phyloP scores from a whole-genome alignment of 2,888 invertebrate species.

The Platypus cylindrus region DNA sequence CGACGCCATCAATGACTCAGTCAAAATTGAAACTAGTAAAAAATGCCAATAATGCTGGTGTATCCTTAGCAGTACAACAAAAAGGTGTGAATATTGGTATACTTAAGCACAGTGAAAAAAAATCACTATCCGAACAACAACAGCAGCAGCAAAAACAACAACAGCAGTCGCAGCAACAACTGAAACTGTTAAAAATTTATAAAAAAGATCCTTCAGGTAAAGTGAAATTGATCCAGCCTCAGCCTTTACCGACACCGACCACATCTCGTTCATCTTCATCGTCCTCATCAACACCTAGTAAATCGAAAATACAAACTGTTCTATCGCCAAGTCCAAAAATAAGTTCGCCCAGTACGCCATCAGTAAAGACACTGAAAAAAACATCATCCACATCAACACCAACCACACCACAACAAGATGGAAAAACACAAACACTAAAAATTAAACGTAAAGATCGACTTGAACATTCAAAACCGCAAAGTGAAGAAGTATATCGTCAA shows the following conservation, averaged over 20 bases:
- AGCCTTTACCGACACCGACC: slow-evolving; percentile 19
- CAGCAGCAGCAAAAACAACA: slow-evolving; percentile 4
- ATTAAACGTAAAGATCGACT: slow-evolving; percentile 12
- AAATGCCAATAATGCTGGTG: slow-evolving; percentile 28
- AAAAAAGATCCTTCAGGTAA: slow-evolving; percentile 23
- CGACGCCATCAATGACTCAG: slow-evolving; percentile 24
- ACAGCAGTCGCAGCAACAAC: slow-evolving; percentile 1
- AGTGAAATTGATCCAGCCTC: slow-evolving; percentile 30
- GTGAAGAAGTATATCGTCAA: slow-evolving; percentile 61
- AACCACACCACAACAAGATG: slow-evolving; percentile 8
- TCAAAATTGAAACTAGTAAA: slow-evolving; percentile 32
- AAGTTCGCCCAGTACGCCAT: slow-evolving; percentile 7
- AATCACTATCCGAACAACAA: slow-evolving; percentile 9
- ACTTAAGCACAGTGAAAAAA: slow-evolving; percentile 29
- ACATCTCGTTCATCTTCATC: slow-evolving; percentile 7
- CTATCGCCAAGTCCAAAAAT: slow-evolving; percentile 15
- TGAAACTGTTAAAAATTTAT: slow-evolving; percentile 12
- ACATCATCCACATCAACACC: slow-evolving; percentile 13
- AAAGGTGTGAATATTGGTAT: slow-evolving; percentile 30
- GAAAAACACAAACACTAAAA: slow-evolving; percentile 7
- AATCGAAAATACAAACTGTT: slow-evolving; percentile 11
- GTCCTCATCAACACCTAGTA: slow-evolving; percentile 8
- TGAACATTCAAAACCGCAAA: slow-evolving; percentile 20
- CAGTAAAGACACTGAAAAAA: slow-evolving; percentile 11
- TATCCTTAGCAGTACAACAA: slow-evolving; percentile 30